Conservation (phyloP, 1,140 invertebrate species). For the Lasioglossum albipes region DNA sequence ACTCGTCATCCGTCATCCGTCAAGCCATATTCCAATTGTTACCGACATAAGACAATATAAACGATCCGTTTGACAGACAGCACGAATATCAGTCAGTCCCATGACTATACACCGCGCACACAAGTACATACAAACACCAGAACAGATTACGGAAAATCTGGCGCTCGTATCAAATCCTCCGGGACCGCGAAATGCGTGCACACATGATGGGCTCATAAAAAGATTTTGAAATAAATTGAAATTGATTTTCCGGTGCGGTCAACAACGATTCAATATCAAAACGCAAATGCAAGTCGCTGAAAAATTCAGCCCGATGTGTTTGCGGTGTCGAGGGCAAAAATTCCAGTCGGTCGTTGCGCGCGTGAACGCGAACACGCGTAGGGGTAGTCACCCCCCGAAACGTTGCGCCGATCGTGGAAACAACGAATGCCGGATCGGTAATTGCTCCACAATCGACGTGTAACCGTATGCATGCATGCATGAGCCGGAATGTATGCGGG, state of each 20-base stretch:
- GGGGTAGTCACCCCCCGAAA: conserved; percentile 10
- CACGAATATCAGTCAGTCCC: no score
- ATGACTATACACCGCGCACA: no score
- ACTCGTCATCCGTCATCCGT: no score
- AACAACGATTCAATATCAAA: not conserved
- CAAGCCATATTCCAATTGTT: no score
- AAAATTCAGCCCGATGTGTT: conserved; percentile 15
- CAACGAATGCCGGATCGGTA: conserved; percentile 48
- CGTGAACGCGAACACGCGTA: not conserved
- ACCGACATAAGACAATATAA: no score
- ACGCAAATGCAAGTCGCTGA: not conserved
- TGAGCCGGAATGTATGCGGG: not conserved
- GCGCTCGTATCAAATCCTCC: no score
- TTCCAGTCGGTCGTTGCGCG: not conserved
- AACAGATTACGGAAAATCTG: no score
- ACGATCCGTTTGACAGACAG: no score
- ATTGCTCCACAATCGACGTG: conserved; percentile 49
- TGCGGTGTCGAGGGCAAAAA: conserved; percentile 1
- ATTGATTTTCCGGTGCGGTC: conserved; percentile 1
- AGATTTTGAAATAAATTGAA: not conserved
- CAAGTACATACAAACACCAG: no score
- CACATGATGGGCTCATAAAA: not conserved
- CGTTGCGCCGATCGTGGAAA: conserved; percentile 29
- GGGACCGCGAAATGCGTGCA: not conserved
- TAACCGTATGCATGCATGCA: conserved; percentile 14